Percentiles rank a stretch among this genome's conserved stretches.
These are phyloP conservation scores for Labrus mixtus DNA, from an alignment of 2,113 vertebrate species.

Conservation along the genomic window DNA sequence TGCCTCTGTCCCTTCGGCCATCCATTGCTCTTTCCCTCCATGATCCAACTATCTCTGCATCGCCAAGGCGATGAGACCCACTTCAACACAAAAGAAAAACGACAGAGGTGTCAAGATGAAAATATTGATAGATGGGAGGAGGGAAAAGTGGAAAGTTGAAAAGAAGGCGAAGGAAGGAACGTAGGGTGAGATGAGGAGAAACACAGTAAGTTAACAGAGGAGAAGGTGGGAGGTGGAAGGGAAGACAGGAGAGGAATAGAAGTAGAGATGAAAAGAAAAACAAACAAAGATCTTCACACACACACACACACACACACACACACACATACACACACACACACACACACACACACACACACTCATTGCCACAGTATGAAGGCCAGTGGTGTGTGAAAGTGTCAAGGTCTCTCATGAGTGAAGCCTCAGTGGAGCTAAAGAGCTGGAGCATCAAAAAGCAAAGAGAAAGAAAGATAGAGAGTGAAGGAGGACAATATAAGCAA, in stretches of 20 bases:
- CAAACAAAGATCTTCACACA: conserved; percentile 38
- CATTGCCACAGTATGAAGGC: conserved; percentile 27
- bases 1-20: conserved; percentile 65
- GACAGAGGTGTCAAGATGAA: conserved; percentile 46
- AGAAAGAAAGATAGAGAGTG: conserved; percentile 5
- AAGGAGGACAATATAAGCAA: not conserved
- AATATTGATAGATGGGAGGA: conserved; percentile 4
- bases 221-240: not conserved
- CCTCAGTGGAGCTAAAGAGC: conserved; percentile 49
- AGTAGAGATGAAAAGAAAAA: conserved; percentile 27
- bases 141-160: not conserved
- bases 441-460: conserved; percentile 39
- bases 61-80: conserved; percentile 17
- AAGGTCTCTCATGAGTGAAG: conserved; percentile 58
- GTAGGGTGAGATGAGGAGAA: conserved; percentile 1
- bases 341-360: conserved; percentile 1
- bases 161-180: not conserved
- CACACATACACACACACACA: conserved; percentile 8
- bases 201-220: conserved; percentile 8
- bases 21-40: conserved; percentile 20
- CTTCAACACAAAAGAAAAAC: conserved; percentile 24
- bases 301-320: conserved; percentile 3
- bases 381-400: conserved; percentile 54
- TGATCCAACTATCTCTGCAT: conserved; percentile 28
- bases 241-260: not conserved